Evolutionary conservation across 2,888 invertebrate genomes (phyloP), one percentile per base, ranked within the genome.

Genomic region (Drosophila yooni): DNA sequence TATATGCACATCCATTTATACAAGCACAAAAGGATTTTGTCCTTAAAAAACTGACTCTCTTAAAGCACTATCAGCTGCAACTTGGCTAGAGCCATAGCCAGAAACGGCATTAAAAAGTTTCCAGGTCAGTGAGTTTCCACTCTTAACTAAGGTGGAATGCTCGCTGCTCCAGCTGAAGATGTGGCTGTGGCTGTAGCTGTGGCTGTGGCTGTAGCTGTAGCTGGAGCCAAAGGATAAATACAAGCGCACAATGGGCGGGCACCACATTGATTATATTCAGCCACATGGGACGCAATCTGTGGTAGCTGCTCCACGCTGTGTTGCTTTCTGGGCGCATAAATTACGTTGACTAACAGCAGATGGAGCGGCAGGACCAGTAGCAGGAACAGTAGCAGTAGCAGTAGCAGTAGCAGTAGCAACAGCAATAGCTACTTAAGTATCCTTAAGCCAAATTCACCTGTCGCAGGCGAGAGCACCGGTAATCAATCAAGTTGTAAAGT

Each of bases 201-300:
- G 13, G 34, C 34, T 65, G 31, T 38, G 5, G 57, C 52, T 40
- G 27, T 5, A 18, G 27, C 27, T 36, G 36, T 25, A 21, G 48
- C 31, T 52, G 68, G 57, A 61, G 70, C 67, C 15, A 72, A 86
- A 63, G 84, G 76, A 82, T 88, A 82, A 84, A 58, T 77, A 79
- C 72, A 82, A 81, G 83, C 67, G 71, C 82, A 80, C 75, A 79
- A 80, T 79, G 83, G 75, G 52, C 61, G 73, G 60, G 68, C 75
- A 70, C 76, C 90, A 73, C 88, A 88, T 82, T 85, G 84, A 85
- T 89, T 86, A 85, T 88, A 88, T 79, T 70, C 79, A 72, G 88
- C 88, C 90, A 86, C 86, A 88, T 90, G 90, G 89, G 86, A 90
- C 81, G 76, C 90, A 86, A 87, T 87, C 91, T 88, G 86, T 65